Conservation (phyloP, 1,140 invertebrate species). For the Ruditapes philippinarum region DNA sequence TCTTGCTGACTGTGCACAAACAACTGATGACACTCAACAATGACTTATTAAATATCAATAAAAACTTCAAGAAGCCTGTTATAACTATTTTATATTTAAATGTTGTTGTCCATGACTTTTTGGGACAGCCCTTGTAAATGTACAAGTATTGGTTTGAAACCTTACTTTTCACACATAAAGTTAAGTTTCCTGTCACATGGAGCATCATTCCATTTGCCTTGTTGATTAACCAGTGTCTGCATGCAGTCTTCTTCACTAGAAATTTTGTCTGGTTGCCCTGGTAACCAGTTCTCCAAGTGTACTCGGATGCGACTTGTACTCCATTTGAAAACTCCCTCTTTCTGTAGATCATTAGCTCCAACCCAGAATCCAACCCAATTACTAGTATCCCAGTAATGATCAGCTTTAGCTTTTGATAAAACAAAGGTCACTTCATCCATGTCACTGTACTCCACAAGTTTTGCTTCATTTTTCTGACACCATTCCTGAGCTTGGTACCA, state of each 20-base stretch:
- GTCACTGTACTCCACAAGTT: background rate
- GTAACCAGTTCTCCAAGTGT: background rate
- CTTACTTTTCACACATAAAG: background rate
- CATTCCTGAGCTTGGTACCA: background rate
- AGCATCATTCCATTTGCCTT: background rate
- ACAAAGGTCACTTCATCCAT: background rate
- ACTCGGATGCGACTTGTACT: background rate
- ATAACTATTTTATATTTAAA: no score
- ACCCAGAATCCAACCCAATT: background rate
- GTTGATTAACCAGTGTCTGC: background rate
- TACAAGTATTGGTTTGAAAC: no score
- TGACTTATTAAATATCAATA: no score
- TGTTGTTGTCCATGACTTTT: no score
- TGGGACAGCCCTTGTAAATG: no score
- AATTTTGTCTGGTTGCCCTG: background rate
- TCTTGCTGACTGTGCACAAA: no score
- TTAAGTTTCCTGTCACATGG: background rate
- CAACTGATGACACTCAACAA: no score
- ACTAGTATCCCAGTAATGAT: background rate
- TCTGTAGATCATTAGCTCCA: background rate
- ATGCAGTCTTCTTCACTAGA: background rate
- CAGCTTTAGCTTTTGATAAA: background rate
- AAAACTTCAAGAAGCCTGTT: no score
- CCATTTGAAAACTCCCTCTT: background rate
- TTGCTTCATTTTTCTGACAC: background rate